Evolutionary conservation across 2,888 invertebrate species (phyloP), one percentile per base, ranked within the genome.

Genomic region (Sarcophaga rosellei): DNA sequence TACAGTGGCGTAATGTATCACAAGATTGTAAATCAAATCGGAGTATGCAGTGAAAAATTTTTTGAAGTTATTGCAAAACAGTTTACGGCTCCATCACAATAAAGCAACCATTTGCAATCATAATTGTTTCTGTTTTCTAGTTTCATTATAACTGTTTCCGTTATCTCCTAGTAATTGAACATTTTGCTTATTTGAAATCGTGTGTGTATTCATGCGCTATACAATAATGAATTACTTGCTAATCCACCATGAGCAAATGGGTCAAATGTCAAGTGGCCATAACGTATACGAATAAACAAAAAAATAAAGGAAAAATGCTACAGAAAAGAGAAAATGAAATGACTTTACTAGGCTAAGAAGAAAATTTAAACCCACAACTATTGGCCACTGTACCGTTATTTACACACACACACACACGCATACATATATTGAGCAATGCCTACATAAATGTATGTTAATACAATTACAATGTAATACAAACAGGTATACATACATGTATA

Each of bases 261-360:
- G 68, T 62, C 68, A 74, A 57, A 74, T 23, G 74, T 69, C 62
- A 69, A 77, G 4, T 62, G 44, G 62, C 15, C 17, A 74, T 57
- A 78, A 59, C 25, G 25, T 63, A 21, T 10, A 20, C 44, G 35
- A 44, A 44, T 44, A 66, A 44, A n/a, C n/a, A 20, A 66, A 35
- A 35, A 8, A 2, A 35, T 35, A 0, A 35, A 8, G 1, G 10
- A 35, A 35, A 35, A 35, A 2, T 66, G 35, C 25, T 10, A 66
- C 15, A 44, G 74, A 72, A 61, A 76, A 73, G 72, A 86, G 73
- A 74, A 77, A 86, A 74, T 80, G 69, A 77, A 86, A 69, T 80
- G 25, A 10, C 57, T 82, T 86, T 68, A 76, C 83, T 62, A 72
- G 63, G 59, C 68, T 74, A 80, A 78, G 68, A 3, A 17, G 69